These are phyloP conservation scores for Scartelaos histophorus DNA, from an alignment of 2,113 vertebrate species.

Conservation along the genomic window DNA sequence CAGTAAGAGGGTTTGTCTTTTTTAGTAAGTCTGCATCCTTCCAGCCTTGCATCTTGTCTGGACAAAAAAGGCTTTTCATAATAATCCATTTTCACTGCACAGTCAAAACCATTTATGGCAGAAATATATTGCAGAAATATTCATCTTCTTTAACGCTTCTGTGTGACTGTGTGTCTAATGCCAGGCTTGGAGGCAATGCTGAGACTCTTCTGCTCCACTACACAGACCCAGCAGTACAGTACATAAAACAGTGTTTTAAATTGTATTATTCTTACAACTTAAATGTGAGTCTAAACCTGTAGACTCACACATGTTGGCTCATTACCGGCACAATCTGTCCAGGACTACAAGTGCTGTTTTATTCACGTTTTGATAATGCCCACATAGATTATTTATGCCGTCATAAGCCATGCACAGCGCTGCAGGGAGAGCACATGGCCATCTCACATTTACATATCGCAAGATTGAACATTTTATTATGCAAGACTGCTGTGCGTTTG, in stretches of 20 bases:
- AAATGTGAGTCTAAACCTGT: conserved; percentile 27
- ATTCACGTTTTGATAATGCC: conserved; percentile 51
- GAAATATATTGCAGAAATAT: conserved; percentile 29
- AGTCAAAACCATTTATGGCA: conserved; percentile 29
- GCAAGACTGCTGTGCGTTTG: conserved; percentile 21
- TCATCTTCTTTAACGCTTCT: conserved; percentile 6
- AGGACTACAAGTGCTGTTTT: conserved; percentile 39
- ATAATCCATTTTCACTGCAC: conserved; percentile 29
- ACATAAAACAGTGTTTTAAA: background rate
- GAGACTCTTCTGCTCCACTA: conserved; percentile 66
- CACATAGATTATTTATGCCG: conserved; percentile 61
- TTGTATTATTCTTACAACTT: conserved; percentile 31
- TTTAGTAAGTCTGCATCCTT: conserved; percentile 56
- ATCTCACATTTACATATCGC: conserved; percentile 48
- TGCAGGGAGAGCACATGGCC: conserved; percentile 30
- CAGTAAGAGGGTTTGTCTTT: conserved; percentile 77
- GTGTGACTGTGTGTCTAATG: conserved; percentile 36
- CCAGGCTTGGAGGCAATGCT: conserved; percentile 62
- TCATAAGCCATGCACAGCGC: conserved; percentile 47
- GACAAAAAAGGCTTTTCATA: conserved; percentile 39
- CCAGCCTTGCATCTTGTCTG: conserved; percentile 34
- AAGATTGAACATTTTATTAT: conserved; percentile 44
- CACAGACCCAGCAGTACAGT: conserved; percentile 32
- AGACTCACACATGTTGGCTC: conserved; percentile 25
- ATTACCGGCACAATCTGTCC: conserved; percentile 23